phyloP scores from a whole-genome alignment of 2,888 invertebrate genomes.

The Muscina levida region DNA sequence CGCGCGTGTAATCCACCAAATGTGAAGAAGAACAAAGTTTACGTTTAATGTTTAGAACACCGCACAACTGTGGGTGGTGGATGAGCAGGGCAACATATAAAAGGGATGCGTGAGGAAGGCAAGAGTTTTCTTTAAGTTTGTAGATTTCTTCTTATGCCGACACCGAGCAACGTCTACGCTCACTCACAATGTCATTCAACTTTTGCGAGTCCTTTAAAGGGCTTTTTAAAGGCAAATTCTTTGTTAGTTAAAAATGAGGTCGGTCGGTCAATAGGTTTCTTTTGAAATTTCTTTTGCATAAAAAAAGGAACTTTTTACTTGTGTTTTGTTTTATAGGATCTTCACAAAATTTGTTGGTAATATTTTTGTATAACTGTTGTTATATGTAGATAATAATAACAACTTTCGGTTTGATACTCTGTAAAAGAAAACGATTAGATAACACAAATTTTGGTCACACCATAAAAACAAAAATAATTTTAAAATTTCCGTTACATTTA shows the following conservation, averaged over 20 bases:
- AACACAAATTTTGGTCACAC: no score
- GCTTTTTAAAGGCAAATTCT: slow-evolving; percentile 39
- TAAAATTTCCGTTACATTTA: no score
- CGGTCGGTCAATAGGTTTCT: background rate
- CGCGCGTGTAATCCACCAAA: slow-evolving; percentile 14
- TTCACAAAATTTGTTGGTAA: no score
- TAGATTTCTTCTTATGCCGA: no score
- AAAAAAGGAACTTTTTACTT: background rate
- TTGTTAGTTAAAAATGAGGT: no score
- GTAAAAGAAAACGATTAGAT: no score
- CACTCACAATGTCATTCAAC: slow-evolving; percentile 35
- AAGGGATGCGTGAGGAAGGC: background rate
- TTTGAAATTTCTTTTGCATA: slow-evolving; percentile 23
- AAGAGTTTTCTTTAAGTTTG: no score
- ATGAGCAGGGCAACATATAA: background rate
- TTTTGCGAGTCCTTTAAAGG: slow-evolving; percentile 20
- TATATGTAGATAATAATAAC: no score
- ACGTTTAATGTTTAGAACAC: background rate
- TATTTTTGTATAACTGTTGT: no score
- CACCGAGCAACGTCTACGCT: background rate
- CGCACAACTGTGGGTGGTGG: slow-evolving; percentile 1
- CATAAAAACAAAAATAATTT: no score
- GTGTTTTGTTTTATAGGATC: no score
- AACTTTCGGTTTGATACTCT: no score
- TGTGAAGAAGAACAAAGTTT: background rate